Evolutionary conservation across 2,888 invertebrate species (phyloP).

Genomic region (Automeris io): DNA sequence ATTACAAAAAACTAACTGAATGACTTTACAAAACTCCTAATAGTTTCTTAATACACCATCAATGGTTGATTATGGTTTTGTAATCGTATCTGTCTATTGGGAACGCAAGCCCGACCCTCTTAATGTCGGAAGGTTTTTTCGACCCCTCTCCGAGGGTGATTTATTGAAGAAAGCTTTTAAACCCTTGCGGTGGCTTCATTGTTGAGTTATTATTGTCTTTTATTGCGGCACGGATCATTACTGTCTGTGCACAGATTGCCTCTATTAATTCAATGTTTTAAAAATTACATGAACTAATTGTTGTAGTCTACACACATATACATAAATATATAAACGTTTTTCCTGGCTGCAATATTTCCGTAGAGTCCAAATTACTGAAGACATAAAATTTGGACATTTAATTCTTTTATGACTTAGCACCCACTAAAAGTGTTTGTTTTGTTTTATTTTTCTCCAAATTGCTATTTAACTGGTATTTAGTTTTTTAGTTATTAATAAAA

Average conservation of each 20-base stretch:
- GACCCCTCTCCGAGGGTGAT: constrained; percentile 41
- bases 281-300: too few species aligned
- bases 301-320: too few species aligned
- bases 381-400: too few species aligned
- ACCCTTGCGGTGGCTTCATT: constrained; percentile 56
- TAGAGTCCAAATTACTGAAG: too few species aligned
- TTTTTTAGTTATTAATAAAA: too few species aligned
- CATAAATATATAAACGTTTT: too few species aligned
- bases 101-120: constrained; percentile 13
- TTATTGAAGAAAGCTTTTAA: constrained; percentile 74
- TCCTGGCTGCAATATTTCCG: too few species aligned
- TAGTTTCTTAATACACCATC: constrained; percentile 49
- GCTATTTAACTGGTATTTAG: too few species aligned
- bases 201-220: constrained; percentile 40
- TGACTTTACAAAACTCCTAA: constrained; percentile 48
- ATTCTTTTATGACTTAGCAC: too few species aligned
- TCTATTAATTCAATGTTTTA: constrained; percentile 47
- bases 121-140: constrained; percentile 18
- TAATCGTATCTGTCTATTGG: constrained; percentile 59
- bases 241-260: constrained; percentile 35
- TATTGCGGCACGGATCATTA: constrained; percentile 47
- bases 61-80: constrained; percentile 32
- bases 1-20: constrained; percentile 12
- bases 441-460: too few species aligned
- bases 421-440: too few species aligned